Conservation (phyloP, 1,140 invertebrate species). For the Gonioctena quinquepunctata region DNA sequence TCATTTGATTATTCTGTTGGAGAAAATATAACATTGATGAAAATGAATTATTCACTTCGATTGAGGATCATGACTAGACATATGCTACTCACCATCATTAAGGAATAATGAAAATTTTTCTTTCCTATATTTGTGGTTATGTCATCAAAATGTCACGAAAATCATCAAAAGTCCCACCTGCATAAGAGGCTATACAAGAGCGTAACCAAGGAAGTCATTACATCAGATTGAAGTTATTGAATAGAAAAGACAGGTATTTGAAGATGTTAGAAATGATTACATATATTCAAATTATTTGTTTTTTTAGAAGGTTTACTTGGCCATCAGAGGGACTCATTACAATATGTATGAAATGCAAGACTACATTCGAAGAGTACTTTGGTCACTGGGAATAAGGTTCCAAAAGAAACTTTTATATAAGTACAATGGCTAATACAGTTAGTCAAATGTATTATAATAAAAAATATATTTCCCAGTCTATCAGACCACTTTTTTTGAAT, state of each 20-base stretch:
- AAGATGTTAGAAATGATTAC: no score
- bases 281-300: neutral
- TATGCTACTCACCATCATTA: neutral
- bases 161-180: neutral
- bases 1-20: no score
- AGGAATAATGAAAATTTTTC: neutral
- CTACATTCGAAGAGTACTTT: neutral
- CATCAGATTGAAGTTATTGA: neutral
- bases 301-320: neutral
- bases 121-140: conserved; percentile 1
- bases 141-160: neutral
- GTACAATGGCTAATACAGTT: neutral
- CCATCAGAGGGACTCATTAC: neutral
- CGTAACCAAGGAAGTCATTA: neutral
- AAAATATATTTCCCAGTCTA: conserved; percentile 1
- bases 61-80: neutral
- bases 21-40: no score
- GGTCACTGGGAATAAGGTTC: neutral
- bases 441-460: no score
- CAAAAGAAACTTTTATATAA: neutral
- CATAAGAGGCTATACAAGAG: conserved; percentile 1
- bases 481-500: neutral
- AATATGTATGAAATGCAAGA: neutral
- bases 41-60: no score
- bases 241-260: neutral